Percentiles rank a stretch among this genome's conserved stretches.
phyloP scores from a whole-genome alignment of 2,113 vertebrate genomes.

The Plectropomus leopardus region DNA sequence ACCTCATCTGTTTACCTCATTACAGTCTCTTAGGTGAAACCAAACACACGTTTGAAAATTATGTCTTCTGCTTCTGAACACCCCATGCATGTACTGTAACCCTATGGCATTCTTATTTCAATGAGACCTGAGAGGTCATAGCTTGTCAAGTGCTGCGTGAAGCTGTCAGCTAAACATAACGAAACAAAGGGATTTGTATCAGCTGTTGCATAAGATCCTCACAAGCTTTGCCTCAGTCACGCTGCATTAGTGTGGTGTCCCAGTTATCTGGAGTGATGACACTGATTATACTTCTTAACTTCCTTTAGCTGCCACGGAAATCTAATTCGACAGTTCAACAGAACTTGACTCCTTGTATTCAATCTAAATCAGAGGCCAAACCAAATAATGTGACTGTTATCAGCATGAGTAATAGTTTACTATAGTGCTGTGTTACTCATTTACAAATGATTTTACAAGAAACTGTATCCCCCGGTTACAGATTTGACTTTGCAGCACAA shows the following conservation, averaged over 20 bases:
- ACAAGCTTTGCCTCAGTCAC: background rate
- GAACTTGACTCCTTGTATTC: constrained; percentile 1
- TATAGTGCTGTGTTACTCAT: background rate
- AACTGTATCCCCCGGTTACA: background rate
- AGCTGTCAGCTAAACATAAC: constrained; percentile 13
- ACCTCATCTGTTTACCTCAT: background rate
- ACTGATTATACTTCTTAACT: constrained; percentile 21
- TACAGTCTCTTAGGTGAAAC: background rate
- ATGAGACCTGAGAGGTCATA: background rate
- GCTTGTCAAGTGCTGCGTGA: background rate
- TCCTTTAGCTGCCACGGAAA: background rate
- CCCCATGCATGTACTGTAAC: background rate
- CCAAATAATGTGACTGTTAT: background rate
- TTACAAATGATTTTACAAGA: background rate
- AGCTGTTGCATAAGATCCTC: constrained; percentile 27
- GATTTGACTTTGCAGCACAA: background rate
- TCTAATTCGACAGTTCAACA: background rate
- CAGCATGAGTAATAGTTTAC: background rate
- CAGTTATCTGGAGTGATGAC: constrained; percentile 8
- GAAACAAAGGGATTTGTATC: constrained; percentile 37
- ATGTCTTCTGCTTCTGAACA: background rate
- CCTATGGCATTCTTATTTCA: background rate
- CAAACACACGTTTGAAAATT: background rate
- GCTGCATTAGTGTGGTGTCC: constrained; percentile 15
- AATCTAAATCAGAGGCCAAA: background rate